A percentile compares a stretch with the other conserved stretches of the same genome.
These are phyloP conservation scores for Adelphocoris suturalis DNA, from an alignment of 2,888 invertebrate species.

Conservation along the genomic window DNA sequence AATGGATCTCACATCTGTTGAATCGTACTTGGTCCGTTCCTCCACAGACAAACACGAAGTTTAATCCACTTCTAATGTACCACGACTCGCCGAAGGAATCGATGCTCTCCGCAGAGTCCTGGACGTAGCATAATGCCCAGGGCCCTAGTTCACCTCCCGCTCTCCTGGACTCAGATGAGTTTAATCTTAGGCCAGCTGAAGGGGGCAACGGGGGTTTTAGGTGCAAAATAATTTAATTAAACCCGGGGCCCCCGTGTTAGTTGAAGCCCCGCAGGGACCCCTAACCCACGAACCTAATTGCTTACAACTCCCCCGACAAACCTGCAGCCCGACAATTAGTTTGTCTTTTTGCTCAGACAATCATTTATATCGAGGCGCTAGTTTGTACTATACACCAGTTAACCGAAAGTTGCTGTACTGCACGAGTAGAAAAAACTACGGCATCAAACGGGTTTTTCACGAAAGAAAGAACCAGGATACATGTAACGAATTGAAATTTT, in stretches of 20 bases:
- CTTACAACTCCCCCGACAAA: conserved; percentile 68
- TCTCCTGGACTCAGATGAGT: neutral
- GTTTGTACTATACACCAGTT: conserved; percentile 1
- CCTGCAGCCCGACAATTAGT: conserved; percentile 65
- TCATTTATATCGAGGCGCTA: conserved; percentile 8
- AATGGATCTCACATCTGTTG: neutral
- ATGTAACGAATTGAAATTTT: neutral
- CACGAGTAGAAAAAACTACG: neutral
- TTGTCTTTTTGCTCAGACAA: conserved; percentile 65
- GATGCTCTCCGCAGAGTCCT: conserved; percentile 1
- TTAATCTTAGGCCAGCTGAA: conserved; percentile 59
- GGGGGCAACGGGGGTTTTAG: conserved; percentile 43
- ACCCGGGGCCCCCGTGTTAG: conserved; percentile 62
- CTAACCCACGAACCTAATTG: conserved; percentile 66
- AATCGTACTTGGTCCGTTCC: neutral
- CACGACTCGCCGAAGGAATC: neutral
- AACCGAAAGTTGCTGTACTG: neutral
- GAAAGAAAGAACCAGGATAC: neutral
- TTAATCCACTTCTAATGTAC: neutral
- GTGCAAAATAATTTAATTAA: conserved; percentile 71
- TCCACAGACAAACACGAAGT: neutral
- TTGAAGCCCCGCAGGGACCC: conserved; percentile 56
- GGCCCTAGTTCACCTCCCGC: neutral
- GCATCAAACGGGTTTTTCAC: neutral
- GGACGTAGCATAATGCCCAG: conserved; percentile 10